Percentiles rank a stretch among this genome's conserved stretches.
Evolutionary conservation across 2,888 invertebrate species (phyloP).

Genomic region (Patella depressa): DNA sequence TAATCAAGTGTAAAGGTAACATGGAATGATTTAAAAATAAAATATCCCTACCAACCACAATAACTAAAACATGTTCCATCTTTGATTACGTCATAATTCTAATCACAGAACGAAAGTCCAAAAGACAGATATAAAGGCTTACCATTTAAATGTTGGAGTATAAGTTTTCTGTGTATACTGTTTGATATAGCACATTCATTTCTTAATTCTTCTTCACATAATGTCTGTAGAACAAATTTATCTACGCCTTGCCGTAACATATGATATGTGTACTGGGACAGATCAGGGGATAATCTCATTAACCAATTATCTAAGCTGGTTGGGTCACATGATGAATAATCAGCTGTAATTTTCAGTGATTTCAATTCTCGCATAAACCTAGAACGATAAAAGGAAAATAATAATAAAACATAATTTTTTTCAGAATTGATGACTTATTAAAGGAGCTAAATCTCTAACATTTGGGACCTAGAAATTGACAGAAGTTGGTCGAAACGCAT

Average conservation of each 20-base stretch:
- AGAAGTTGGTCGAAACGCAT: no score
- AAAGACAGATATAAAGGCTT: constrained; percentile 22
- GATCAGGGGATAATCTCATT: constrained; percentile 87
- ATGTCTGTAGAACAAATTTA: constrained; percentile 84
- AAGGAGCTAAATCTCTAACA: no score
- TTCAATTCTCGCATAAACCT: constrained; percentile 92
- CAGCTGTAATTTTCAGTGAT: constrained; percentile 94
- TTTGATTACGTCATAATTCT: no score
- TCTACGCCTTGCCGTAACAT: constrained; percentile 97
- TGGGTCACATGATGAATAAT: constrained; percentile 93
- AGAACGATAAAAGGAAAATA: constrained; percentile 16
- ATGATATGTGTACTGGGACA: constrained; percentile 95
- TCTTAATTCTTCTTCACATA: constrained; percentile 92
- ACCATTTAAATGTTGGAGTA: constrained; percentile 89
- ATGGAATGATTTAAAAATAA: no score
- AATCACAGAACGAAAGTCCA: no score
- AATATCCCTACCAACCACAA: no score
- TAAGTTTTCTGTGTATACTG: constrained; percentile 92
- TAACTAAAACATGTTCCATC: no score
- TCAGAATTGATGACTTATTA: no score
- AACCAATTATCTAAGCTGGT: constrained; percentile 80
- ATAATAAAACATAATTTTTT: no score
- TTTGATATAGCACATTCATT: constrained; percentile 93
- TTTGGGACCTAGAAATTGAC: no score
- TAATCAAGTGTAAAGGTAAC: no score